phyloP scores from a whole-genome alignment of 2,113 vertebrate species.

The Guaruba guarouba region DNA sequence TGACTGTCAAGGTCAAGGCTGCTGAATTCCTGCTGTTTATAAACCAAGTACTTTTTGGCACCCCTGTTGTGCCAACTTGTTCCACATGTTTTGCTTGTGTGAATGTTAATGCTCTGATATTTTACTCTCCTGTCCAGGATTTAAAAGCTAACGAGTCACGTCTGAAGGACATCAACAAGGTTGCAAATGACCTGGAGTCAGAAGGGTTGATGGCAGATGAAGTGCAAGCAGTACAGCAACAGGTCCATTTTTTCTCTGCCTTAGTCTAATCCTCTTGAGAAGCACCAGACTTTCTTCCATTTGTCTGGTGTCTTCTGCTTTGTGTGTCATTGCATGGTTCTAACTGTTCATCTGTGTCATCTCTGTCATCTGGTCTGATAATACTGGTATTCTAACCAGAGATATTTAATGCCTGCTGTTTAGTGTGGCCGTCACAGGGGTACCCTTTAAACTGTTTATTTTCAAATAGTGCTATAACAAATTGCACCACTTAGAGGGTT shows the following conservation, averaged over 20 bases:
- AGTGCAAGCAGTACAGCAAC: conserved; percentile 87
- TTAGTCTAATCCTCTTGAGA: neutral
- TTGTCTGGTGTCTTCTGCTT: neutral
- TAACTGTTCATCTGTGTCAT: neutral
- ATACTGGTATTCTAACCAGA: neutral
- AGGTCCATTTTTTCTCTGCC: conserved; percentile 69
- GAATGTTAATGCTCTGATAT: neutral
- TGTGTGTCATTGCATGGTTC: neutral
- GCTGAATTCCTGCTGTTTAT: neutral
- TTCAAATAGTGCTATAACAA: neutral
- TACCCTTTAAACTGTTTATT: neutral
- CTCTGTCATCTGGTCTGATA: neutral
- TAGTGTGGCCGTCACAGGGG: neutral
- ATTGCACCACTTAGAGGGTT: neutral
- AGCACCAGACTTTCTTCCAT: neutral
- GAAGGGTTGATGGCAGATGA: conserved; percentile 97
- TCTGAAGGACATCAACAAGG: conserved; percentile 97
- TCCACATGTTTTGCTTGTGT: neutral
- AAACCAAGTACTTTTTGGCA: neutral
- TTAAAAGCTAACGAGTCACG: conserved; percentile 97
- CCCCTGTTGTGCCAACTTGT: neutral
- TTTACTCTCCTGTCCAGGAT: conserved; percentile 76
- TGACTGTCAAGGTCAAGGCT: neutral
- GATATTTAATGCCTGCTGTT: neutral
- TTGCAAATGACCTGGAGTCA: conserved; percentile 93